Evolutionary conservation across 1,140 invertebrate genomes (phyloP).

Genomic region (Neodiprion pinetum): DNA sequence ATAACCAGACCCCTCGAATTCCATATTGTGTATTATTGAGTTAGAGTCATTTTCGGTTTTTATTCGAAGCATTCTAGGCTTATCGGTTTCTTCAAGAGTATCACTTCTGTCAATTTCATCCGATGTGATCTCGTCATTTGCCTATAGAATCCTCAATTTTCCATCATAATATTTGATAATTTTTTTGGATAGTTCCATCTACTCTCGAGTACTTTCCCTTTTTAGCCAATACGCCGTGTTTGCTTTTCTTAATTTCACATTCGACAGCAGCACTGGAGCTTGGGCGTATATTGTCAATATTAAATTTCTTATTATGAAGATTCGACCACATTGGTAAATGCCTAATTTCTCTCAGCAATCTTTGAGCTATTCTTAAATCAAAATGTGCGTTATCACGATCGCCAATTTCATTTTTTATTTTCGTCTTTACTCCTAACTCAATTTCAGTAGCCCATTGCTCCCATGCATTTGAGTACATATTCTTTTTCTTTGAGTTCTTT

Average conservation of each 20-base stretch:
- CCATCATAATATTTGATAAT: no score
- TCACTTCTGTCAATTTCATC: no score
- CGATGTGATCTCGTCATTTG: no score
- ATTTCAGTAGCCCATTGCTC: background rate
- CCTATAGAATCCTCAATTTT: no score
- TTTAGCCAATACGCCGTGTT: background rate
- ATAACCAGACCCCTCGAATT: no score
- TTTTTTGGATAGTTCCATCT: no score
- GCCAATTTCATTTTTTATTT: slow-evolving; percentile 15
- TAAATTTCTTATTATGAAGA: slow-evolving; percentile 21
- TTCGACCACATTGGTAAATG: slow-evolving; percentile 23
- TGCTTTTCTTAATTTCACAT: slow-evolving; percentile 25
- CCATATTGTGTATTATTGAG: no score
- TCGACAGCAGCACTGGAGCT: slow-evolving; percentile 28
- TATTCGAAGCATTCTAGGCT: no score
- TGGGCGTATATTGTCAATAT: slow-evolving; percentile 17
- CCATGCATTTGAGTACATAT: background rate
- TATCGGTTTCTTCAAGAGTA: no score
- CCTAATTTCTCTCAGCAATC: slow-evolving; percentile 11
- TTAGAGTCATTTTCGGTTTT: no score
- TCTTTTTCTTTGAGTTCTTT: background rate
- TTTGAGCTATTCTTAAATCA: background rate
- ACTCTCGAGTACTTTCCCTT: no score
- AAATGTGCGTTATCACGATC: slow-evolving; percentile 12
- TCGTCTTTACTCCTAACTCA: background rate